Conservation (phyloP, 2,888 invertebrate genomes). For the Epirrita christyi region DNA sequence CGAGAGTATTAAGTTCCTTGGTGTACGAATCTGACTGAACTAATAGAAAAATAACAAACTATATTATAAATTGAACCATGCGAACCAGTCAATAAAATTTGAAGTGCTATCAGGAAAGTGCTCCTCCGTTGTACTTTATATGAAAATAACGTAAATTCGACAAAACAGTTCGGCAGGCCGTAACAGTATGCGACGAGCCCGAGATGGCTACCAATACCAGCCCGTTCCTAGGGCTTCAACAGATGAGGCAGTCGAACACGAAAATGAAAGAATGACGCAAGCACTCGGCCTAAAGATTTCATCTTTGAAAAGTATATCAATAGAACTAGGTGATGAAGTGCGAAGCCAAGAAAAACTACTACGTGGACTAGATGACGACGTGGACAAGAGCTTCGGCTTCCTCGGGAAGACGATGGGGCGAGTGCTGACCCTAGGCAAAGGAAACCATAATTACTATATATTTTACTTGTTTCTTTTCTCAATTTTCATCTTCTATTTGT, state of each 20-base stretch:
- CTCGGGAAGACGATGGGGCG: constrained; percentile 94
- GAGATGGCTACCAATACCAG: constrained; percentile 88
- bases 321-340: constrained; percentile 96
- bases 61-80: no score
- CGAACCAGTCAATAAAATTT: not conserved
- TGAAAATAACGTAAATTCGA: constrained; percentile 9
- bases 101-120: constrained; percentile 10
- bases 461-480: constrained; percentile 94
- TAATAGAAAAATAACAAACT: no score
- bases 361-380: constrained; percentile 94
- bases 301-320: constrained; percentile 94
- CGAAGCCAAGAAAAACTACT: constrained; percentile 95
- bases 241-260: constrained; percentile 91
- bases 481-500: constrained; percentile 92
- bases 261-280: constrained; percentile 95
- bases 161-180: constrained; percentile 81
- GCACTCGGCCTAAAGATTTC: constrained; percentile 95
- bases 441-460: constrained; percentile 94
- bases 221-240: constrained; percentile 88
- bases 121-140: not conserved
- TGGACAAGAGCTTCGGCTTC: constrained; percentile 94
- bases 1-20: no score
- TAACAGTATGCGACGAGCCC: constrained; percentile 80
- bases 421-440: constrained; percentile 91
- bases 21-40: no score